Conservation (phyloP, 2,113 vertebrate genomes). For the Ursus arctos region DNA sequence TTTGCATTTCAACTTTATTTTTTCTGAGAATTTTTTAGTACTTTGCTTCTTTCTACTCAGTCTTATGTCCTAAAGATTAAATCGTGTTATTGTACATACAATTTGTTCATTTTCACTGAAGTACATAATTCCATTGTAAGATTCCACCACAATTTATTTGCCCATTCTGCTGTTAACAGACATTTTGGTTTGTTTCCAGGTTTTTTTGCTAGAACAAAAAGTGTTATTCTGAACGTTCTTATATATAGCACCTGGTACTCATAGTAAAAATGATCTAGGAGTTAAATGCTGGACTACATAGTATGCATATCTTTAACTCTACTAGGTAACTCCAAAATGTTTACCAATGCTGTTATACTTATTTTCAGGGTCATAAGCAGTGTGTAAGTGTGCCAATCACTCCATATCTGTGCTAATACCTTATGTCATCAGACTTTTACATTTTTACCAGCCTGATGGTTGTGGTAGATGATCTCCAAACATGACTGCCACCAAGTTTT, state of each 20-base stretch:
- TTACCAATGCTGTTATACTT: conserved; percentile 38
- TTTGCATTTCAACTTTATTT: neutral
- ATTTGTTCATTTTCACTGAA: neutral
- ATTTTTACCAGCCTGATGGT: neutral
- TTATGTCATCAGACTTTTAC: neutral
- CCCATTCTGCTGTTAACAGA: neutral
- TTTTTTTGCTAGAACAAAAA: neutral
- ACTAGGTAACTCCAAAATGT: conserved; percentile 39
- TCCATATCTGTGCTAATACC: neutral
- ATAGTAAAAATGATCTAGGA: neutral
- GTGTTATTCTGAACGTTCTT: neutral
- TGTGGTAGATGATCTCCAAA: neutral
- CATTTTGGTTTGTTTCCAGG: neutral
- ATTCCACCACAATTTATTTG: conserved; percentile 13
- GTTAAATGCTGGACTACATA: neutral
- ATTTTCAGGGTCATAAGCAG: neutral
- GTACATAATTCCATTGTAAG: conserved; percentile 1
- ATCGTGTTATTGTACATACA: neutral
- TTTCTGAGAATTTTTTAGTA: neutral
- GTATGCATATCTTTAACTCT: neutral
- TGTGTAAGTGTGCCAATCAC: neutral
- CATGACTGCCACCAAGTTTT: neutral
- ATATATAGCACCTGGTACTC: neutral
- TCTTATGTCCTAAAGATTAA: neutral
- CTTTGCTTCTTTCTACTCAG: neutral